These are phyloP conservation scores for Sorex maritimensis DNA, from an alignment of 2,797 vertebrate species.

Conservation along the genomic window DNA sequence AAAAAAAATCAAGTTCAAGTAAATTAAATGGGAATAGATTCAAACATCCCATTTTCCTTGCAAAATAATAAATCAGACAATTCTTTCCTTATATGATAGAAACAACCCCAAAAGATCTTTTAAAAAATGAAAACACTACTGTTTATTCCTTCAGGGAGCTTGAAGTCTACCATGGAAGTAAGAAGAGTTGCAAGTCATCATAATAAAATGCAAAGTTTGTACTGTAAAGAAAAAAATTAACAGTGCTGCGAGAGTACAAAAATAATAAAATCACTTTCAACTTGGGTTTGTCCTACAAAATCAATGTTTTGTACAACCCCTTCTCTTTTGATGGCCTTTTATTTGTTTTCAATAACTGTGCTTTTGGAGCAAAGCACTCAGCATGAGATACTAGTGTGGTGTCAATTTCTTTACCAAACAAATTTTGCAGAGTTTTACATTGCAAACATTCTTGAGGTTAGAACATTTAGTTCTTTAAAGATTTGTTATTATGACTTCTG, in stretches of 20 bases:
- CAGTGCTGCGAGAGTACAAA: not conserved
- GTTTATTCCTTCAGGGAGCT: not conserved
- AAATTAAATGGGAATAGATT: too few relatives aligned
- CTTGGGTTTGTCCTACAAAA: not conserved
- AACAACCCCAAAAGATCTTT: not conserved
- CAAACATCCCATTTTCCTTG: too few relatives aligned
- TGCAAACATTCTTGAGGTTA: slow-evolving; percentile 2
- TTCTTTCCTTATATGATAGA: not conserved
- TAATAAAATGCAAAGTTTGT: not conserved
- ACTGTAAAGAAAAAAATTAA: not conserved
- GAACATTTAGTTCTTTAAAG: not conserved
- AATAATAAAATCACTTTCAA: not conserved
- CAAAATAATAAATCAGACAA: not conserved
- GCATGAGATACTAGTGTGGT: not conserved
- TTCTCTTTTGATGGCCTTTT: not conserved
- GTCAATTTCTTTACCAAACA: slow-evolving; percentile 28
- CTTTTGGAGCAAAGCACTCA: not conserved
- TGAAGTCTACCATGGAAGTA: not conserved
- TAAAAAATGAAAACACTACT: not conserved
- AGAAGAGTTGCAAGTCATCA: not conserved
- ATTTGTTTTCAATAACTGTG: slow-evolving; percentile 26
- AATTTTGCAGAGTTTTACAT: not conserved
- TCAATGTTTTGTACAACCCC: not conserved
- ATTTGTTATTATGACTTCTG: not conserved
- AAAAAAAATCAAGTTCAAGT: too few relatives aligned